Percentiles rank a stretch among this genome's conserved stretches.
Evolutionary conservation across 2,113 vertebrate species (phyloP).

Genomic region (Nothoprocta perdicaria): DNA sequence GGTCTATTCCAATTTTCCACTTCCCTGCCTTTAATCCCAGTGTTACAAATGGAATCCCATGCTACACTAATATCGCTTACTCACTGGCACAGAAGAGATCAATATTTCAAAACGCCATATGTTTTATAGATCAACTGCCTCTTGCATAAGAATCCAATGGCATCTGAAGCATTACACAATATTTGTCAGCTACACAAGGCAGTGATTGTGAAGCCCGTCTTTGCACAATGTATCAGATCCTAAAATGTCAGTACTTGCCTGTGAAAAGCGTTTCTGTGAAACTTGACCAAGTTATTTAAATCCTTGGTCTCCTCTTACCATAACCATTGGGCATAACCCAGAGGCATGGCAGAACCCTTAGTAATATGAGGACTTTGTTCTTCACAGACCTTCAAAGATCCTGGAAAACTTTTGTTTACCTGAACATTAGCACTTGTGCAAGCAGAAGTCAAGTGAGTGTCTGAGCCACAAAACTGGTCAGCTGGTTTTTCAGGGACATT

Average conservation of each 20-base stretch:
- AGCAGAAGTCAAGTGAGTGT: background rate
- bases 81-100: conserved; percentile 76
- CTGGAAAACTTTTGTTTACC: background rate
- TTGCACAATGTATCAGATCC: background rate
- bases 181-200: conserved; percentile 34
- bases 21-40: conserved; percentile 80
- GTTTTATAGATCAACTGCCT: conserved; percentile 76
- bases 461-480: background rate
- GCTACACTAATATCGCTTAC: conserved; percentile 77
- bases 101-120: conserved; percentile 81
- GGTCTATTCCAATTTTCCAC: conserved; percentile 83
- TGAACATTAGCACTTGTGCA: background rate
- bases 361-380: background rate
- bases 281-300: background rate
- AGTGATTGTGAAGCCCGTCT: background rate
- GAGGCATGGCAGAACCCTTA: background rate
- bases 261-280: background rate
- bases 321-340: background rate
- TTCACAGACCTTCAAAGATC: background rate
- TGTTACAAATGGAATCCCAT: conserved; percentile 78
- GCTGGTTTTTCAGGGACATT: background rate
- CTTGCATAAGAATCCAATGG: conserved; percentile 65
- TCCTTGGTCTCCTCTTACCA: background rate
- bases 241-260: background rate
- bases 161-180: conserved; percentile 50